Percentiles rank a stretch among this genome's conserved stretches.
phyloP scores from a whole-genome alignment of 2,888 invertebrate genomes.

The Pseudeuparius sepicola region DNA sequence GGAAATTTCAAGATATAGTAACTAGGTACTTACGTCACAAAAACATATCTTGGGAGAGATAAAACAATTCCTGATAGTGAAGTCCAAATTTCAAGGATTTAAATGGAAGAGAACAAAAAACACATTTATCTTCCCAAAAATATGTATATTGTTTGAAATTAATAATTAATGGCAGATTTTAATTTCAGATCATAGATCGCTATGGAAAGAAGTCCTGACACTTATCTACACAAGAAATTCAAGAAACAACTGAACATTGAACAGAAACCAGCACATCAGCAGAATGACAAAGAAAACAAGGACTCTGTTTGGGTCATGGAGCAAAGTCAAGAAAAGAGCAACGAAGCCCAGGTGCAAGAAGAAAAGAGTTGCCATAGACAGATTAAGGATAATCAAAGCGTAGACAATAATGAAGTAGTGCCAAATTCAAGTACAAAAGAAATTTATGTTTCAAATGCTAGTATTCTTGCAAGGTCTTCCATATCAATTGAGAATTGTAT shows the following conservation, averaged over 20 bases:
- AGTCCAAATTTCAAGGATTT: too few relatives aligned
- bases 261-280: conserved; percentile 24
- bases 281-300: conserved; percentile 30
- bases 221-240: conserved; percentile 87
- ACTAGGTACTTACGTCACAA: too few relatives aligned
- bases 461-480: conserved; percentile 35
- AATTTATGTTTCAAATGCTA: conserved; percentile 23
- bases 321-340: conserved; percentile 32
- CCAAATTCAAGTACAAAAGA: conserved; percentile 38
- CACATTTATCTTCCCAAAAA: too few relatives aligned
- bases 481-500: conserved; percentile 34
- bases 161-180: too few relatives aligned
- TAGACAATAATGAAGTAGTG: conserved; percentile 30
- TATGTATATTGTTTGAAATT: too few relatives aligned
- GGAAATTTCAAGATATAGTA: too few relatives aligned
- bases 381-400: conserved; percentile 18
- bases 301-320: conserved; percentile 27
- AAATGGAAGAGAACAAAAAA: too few relatives aligned
- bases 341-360: conserved; percentile 23
- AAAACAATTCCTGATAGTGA: too few relatives aligned
- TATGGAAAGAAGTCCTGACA: conserved; percentile 40
- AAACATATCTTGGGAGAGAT: too few relatives aligned
- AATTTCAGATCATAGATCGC: too few relatives aligned
- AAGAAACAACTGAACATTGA: conserved; percentile 69
- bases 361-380: conserved; percentile 23